Conservation (phyloP, 2,797 vertebrate species). For the Ptychadena robeensis region DNA sequence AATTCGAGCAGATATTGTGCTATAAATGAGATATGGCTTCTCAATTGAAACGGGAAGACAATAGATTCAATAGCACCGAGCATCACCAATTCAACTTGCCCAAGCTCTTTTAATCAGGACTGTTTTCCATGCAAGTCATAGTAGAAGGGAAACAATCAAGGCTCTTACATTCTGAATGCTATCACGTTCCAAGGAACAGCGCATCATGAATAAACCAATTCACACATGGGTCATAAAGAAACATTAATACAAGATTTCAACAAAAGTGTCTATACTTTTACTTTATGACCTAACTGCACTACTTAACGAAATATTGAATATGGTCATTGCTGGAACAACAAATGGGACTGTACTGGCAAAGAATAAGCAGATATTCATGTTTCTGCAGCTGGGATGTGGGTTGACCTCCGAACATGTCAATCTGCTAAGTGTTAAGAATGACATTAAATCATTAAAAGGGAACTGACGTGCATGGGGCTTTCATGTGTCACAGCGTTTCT, state of each 20-base stretch:
- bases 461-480: neutral
- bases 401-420: neutral
- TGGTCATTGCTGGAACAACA: neutral
- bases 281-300: conserved; percentile 39
- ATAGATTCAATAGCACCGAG: conserved; percentile 59
- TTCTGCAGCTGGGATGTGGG: neutral
- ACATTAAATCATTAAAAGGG: neutral
- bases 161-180: conserved; percentile 72
- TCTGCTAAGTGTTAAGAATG: neutral
- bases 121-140: conserved; percentile 64
- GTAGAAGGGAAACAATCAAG: conserved; percentile 74
- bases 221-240: conserved; percentile 70
- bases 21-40: conserved; percentile 64
- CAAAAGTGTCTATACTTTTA: conserved; percentile 64
- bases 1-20: conserved; percentile 61
- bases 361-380: neutral
- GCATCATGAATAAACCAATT: conserved; percentile 70
- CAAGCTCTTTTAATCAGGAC: conserved; percentile 49
- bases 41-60: conserved; percentile 54
- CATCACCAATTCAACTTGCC: conserved; percentile 55
- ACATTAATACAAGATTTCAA: conserved; percentile 75
- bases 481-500: neutral
- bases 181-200: conserved; percentile 76
- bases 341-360: neutral
- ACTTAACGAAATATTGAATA: neutral